Base-by-base conservation (phyloP, 37 sponge, comb jelly and placozoan species). In the Dysidea cf. avara region DNA sequence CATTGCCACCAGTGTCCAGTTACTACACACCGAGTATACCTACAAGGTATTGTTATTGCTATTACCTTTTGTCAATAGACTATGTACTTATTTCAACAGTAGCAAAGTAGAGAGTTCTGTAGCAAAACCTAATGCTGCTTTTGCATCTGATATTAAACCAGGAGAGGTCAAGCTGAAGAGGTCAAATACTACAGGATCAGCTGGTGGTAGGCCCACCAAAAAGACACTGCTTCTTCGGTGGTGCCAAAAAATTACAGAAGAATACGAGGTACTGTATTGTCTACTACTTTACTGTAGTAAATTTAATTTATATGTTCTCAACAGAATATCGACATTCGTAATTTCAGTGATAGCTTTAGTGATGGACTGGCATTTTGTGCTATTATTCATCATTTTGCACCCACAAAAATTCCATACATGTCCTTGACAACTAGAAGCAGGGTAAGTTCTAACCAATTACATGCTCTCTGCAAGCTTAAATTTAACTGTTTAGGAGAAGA, bases 351-450 rank as follows among this genome's bases (percentile, higher is more conserved):
- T 21, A 83, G 84, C 53, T 91, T 87, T 78, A 73, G 78, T 17
- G 56, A 83, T 37, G 92, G 92, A 13, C 59, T 91, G 77, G 92
- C 92, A 56, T 91, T 91, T 76, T 91, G 92, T 78, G 92, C 92
- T 31, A 68, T 91, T 0, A 58, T 91, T 30, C 92, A 91, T 39
- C 87, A 86, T 72, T 91, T 83, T 74, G 25, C 83, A 14, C 92
- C 92, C 21, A 72, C 75, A 53, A 67, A 86, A 72, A 91, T 91
- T 28, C 84, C 92, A 18, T 86, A 66, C 74, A 64, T 40, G 54
- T 83, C 87, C 0, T 72, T 91, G 26, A 65, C 64, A 16, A 22
- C 70, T 31, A 64, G 21, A 0, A 83, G 76, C 74, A 90, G 72
- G 78, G 90, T 90, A 40, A 68, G 74, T 64, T 0, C n/a, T 26